A percentile compares a stretch with the other conserved stretches of the same genome.
Conservation (phyloP, 2,797 vertebrate species). For the Okamejei kenojei region DNA sequence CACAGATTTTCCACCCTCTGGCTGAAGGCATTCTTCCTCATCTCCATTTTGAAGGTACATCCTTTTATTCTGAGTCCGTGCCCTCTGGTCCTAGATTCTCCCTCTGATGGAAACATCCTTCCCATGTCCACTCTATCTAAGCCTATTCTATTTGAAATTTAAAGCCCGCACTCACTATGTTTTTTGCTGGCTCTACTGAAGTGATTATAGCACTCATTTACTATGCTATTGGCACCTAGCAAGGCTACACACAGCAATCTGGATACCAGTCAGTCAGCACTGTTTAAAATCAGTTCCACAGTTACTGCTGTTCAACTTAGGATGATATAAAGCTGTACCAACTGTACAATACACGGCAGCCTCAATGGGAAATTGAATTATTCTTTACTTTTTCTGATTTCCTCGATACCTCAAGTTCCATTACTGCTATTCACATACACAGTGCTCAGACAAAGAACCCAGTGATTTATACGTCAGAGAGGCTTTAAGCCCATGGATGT, state of each 20-base stretch:
- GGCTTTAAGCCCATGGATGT: not conserved
- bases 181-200: not conserved
- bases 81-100: no score
- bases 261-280: conserved; percentile 8
- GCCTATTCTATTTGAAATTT: not conserved
- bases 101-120: no score
- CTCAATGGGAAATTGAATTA: conserved; percentile 14
- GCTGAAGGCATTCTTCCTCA: no score
- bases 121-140: no score
- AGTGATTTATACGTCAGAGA: not conserved
- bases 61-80: no score
- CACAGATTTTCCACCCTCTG: no score
- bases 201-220: not conserved
- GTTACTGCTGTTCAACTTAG: conserved; percentile 7
- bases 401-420: not conserved
- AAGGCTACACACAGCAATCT: conserved; percentile 13
- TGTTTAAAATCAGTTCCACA: conserved; percentile 15
- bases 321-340: not conserved
- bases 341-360: not conserved
- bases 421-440: not conserved
- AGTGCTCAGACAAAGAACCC: not conserved
- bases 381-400: conserved; percentile 15
- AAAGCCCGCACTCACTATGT: not conserved
- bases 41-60: no score
- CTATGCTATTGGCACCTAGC: not conserved